Evolutionary conservation across 1,140 invertebrate genomes (phyloP), one percentile per base, ranked within the genome.

Genomic region (Delia radicum): DNA sequence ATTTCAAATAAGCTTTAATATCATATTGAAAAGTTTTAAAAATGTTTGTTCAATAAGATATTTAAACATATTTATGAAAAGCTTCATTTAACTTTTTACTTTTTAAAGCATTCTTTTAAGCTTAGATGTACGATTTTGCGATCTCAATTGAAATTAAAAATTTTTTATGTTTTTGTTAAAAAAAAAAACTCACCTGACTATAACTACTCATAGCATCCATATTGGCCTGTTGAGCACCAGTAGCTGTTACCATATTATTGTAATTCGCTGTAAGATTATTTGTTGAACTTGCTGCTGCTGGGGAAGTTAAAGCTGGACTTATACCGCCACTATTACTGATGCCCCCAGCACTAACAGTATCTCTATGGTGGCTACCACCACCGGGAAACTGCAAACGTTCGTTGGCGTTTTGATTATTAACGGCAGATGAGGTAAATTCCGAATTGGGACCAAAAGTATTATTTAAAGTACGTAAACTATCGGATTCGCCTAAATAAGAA

Each of bases 161-260:
- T n/a, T n/a, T n/a, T n/a, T n/a, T n/a, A n/a, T n/a, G n/a, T n/a
- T n/a, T n/a, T n/a, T n/a, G n/a, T n/a, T 8, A 3, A 42, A 15
- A 42, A 13, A 21, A 4, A 67, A 29, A 10, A 71, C 75, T 76
- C 28, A 86, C 84, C 83, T 86, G 84, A 82, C 79, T 82, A 78
- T 86, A 86, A 29, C 83, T 82, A 21, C 82, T 79, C 84, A 86
- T 86, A 74, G 82, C 81, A 29, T 86, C 84, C 84, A 86, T 85
- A 71, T 27, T 80, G 31, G 73, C 61, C 78, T 78, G 77, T 73
- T 78, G 74, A 65, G 73, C 75, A 72, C 77, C 78, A 21, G 67
- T 77, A 15, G 76, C 78, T 78, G 81, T 74, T 72, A 80, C 78
- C 79, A 80, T 80, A 76, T 77, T 79, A 77, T 73, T 74, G 62